Base-by-base conservation (phyloP, 2,113 vertebrate genomes). In the Carassius carassius region DNA sequence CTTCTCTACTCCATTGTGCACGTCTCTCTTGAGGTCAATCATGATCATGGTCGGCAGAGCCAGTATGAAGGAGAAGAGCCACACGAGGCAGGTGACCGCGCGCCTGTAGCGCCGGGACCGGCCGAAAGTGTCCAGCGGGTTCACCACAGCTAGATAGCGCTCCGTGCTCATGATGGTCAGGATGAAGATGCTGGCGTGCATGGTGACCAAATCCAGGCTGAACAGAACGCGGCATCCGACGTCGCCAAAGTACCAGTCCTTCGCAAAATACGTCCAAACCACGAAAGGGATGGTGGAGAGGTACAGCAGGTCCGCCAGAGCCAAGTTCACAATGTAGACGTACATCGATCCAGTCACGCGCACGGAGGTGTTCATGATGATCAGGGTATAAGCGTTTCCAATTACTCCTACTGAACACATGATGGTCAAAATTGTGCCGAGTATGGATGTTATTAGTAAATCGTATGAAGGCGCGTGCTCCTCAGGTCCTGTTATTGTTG, bases 121-220 rank as follows among this genome's bases (percentile, higher is more conserved):
- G 3, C 88, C 85, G n/a, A 91, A 87, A 1, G 90, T 89, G 78
- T 88, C 87, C n/a, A 92, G 82, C 2, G 90, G 91, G 37, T 88
- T 90, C 60, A 88, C 81, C 21, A 90, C 91, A 1, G 91, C 90
- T 54, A 91, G 67, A 19, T 92, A 92, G 60, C 91, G 67, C 85
- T 92, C 91, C 1, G 88, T 90, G 63, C 91, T 91, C 91, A 91
- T 89, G 23, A 89, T 62, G 12, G 91, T 92, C 58, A 92, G 67
- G 19, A 91, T 92, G 47, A 92, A 92, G 78, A 90, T 91, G 81
- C 91, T 91, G 81, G 90, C 87, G 2, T 91, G 89, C 90, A 90
- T 91, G 51, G 90, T 91, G 29, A 91, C 83, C 23, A 92, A 88
- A 67, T 91, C 91, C 19, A 91, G 79, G 75, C 90, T 92, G 77